Evolutionary conservation across 2,113 vertebrate genomes (phyloP), one percentile per base, ranked within the genome.

Genomic region (Cyrtonyx montezumae): DNA sequence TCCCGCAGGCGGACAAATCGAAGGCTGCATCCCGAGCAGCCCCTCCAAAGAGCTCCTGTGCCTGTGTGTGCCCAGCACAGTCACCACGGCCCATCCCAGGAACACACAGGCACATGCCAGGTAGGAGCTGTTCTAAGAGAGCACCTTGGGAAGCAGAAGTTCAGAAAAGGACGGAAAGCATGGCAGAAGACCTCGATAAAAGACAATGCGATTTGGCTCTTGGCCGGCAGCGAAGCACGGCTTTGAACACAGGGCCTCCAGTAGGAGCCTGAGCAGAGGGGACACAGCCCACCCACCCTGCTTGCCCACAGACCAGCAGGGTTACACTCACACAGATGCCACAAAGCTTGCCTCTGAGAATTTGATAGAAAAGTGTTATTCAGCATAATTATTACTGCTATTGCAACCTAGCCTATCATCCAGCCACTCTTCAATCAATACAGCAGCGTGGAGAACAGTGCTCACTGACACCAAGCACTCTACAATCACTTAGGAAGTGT

Each of bases 191-290:
- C 53, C 9, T 45, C 36, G 43, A 56, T 36, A 46, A 16, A 40
- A 22, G 21, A 42, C 43, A 56, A 8, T 10, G 9, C 7, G 5
- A 22, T 30, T 59, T 85, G 67, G 23, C 25, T 13, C n/a, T 63
- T 8, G 28, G 5, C 0, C 1, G 26, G 18, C 0, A 2, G 23
- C 15, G 26, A 43, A 19, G 30, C 2, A 3, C 3, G 8, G 42
- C 63, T 2, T 51, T 51, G 40, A 40, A 40, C 18, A 1, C 10
- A 55, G 36, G 17, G 4, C 1, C 7, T 43, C 42, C 71, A 51
- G 48, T 62, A 84, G 51, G 43, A 45, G n/a, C 25, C 43, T 34
- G 62, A 0, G 0, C 1, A 4, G n/a, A 30, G 17, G 10, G 40
- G 19, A 34, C 45, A n/a, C 19, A 14, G 20, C 51, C 26, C 26